Conservation (phyloP, 2,888 invertebrate species). For the Lypha dubia region DNA sequence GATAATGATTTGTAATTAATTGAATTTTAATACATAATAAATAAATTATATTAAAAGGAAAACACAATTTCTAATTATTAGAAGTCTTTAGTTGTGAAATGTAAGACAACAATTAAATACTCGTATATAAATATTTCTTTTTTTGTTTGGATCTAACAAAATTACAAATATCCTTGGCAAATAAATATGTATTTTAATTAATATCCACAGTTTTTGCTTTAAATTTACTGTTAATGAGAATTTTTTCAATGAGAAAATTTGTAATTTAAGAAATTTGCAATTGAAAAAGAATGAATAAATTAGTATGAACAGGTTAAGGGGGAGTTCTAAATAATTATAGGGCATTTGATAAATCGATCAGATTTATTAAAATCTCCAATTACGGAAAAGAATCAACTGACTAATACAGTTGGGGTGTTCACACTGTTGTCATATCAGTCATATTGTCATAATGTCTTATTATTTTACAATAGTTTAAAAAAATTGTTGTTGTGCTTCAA, state of each 20-base stretch:
- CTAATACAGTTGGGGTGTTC: too few species aligned
- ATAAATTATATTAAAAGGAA: background rate
- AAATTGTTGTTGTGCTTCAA: too few species aligned
- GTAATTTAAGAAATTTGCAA: background rate
- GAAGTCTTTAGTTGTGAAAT: background rate
- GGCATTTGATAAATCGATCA: too few species aligned
- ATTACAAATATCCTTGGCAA: background rate
- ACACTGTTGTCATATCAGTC: too few species aligned
- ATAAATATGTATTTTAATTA: conserved; percentile 4
- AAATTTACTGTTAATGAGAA: background rate
- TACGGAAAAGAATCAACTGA: too few species aligned
- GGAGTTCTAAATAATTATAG: too few species aligned
- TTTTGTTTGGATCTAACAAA: background rate
- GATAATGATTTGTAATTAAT: background rate
- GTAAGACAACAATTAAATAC: background rate
- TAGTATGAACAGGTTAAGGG: background rate
- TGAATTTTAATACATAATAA: background rate
- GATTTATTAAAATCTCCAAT: too few species aligned
- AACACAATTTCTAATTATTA: background rate
- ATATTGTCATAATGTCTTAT: too few species aligned
- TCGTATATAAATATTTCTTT: too few species aligned
- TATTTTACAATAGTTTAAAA: too few species aligned
- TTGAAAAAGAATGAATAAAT: too few species aligned
- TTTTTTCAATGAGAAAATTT: background rate
- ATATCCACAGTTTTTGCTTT: background rate